Evolutionary conservation across 2,797 vertebrate species (phyloP).

Genomic region (Chromobotia macracanthus): DNA sequence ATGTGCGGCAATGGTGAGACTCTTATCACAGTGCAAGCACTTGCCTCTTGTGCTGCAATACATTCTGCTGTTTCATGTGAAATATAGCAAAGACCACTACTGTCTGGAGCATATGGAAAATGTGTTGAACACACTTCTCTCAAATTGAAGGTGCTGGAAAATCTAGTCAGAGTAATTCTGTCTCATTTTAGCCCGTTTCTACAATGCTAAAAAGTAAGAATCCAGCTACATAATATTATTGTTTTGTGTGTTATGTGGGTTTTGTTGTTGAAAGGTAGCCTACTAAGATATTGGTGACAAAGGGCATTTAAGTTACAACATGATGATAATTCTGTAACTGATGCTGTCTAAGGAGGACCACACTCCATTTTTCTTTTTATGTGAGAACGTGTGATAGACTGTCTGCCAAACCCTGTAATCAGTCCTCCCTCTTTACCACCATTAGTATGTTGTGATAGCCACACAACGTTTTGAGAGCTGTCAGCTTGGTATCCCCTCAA

Average conservation of each 20-base stretch:
- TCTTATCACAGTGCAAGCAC: too few relatives aligned
- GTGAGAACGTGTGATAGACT: slow-evolving; percentile 43
- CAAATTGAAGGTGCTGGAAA: neutral
- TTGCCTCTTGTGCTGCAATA: too few relatives aligned
- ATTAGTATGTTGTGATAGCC: slow-evolving; percentile 53
- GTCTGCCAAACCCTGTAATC: slow-evolving; percentile 50
- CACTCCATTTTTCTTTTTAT: slow-evolving; percentile 46
- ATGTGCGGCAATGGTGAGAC: too few relatives aligned
- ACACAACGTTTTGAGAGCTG: slow-evolving; percentile 26
- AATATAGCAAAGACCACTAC: too few relatives aligned
- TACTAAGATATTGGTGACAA: neutral
- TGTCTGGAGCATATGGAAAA: neutral
- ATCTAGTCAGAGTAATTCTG: neutral
- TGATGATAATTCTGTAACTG: slow-evolving; percentile 36
- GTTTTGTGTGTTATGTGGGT: neutral
- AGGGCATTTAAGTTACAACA: neutral
- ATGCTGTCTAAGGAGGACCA: slow-evolving; percentile 40
- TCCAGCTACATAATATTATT: neutral
- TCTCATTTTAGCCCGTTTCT: neutral
- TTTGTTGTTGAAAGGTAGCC: neutral
- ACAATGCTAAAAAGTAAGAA: neutral
- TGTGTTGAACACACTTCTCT: neutral
- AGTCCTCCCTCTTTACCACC: slow-evolving; percentile 41
- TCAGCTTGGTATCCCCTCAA: slow-evolving; percentile 55
- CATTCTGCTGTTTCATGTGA: too few relatives aligned